These are phyloP conservation scores for Drosophila kohkoa DNA, from an alignment of 1,140 invertebrate species.

Conservation along the genomic window DNA sequence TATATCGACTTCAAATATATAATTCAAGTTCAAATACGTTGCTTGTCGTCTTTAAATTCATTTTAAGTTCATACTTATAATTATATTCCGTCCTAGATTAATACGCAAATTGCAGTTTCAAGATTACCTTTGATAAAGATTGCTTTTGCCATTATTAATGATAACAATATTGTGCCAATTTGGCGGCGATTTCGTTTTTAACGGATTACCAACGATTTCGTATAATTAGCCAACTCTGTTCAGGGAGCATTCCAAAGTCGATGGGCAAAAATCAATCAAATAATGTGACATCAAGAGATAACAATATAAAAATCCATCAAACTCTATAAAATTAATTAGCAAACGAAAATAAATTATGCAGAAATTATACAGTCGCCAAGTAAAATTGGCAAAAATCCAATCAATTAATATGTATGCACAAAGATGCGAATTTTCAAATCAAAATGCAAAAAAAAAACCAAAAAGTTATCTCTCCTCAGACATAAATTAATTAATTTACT, in stretches of 20 bases:
- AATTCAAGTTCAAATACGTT: neutral
- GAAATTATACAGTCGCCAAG: conserved; percentile 57
- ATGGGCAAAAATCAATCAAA: conserved; percentile 60
- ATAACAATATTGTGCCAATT: conserved; percentile 8
- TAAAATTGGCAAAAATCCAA: conserved; percentile 46
- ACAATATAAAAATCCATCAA: conserved; percentile 62
- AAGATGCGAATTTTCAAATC: conserved; percentile 29
- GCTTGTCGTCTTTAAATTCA: no score
- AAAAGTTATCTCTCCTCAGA: conserved; percentile 16
- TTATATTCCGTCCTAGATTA: no score
- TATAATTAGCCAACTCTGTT: conserved; percentile 18
- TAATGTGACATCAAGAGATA: conserved; percentile 52
- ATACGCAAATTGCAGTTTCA: neutral
- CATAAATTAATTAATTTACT: conserved; percentile 75
- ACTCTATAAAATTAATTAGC: conserved; percentile 53
- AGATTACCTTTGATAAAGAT: conserved; percentile 3
- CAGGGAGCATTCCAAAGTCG: conserved; percentile 29
- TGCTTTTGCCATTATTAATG: neutral
- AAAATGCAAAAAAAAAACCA: conserved; percentile 7
- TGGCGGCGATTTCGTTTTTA: conserved; percentile 23
- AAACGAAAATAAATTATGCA: conserved; percentile 65
- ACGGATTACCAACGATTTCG: conserved; percentile 24
- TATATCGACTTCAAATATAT: neutral
- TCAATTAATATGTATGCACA: conserved; percentile 34
- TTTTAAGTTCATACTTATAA: no score